phyloP scores from a whole-genome alignment of 2,113 vertebrate genomes.

The Sander lucioperca region DNA sequence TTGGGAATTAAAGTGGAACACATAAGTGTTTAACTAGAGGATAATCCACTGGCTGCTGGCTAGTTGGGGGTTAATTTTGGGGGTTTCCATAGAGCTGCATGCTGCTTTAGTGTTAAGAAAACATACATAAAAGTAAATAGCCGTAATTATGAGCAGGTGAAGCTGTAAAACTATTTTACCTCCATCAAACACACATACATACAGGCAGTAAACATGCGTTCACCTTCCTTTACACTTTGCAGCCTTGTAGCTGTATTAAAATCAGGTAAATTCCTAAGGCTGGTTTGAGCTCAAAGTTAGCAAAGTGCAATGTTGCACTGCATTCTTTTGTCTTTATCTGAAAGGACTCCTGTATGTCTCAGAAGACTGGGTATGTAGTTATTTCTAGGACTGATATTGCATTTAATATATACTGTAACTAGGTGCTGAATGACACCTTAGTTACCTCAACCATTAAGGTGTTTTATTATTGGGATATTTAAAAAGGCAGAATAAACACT shows the following conservation, averaged over 20 bases:
- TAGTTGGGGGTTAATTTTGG: neutral
- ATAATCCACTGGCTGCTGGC: conserved; percentile 15
- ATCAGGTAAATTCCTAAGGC: neutral
- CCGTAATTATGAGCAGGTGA: neutral
- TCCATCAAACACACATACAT: neutral
- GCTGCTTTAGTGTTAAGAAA: neutral
- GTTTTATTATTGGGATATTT: neutral
- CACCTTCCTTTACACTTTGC: neutral
- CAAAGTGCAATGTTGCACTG: too few species aligned
- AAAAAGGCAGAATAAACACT: neutral
- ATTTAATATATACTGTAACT: neutral
- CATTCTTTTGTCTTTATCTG: too few species aligned
- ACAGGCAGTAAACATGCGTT: neutral
- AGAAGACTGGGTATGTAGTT: too few species aligned
- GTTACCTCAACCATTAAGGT: too few species aligned
- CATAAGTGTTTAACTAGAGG: conserved; percentile 21
- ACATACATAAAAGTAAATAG: neutral
- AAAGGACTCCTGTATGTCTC: too few species aligned
- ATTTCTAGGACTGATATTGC: neutral
- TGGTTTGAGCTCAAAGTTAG: neutral
- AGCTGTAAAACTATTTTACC: neutral
- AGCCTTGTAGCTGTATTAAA: neutral
- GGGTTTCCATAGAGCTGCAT: neutral
- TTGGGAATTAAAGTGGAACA: conserved; percentile 35
- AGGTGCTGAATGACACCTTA: neutral